phyloP scores from a whole-genome alignment of 2,888 invertebrate genomes.

The Mimachlamys varia region DNA sequence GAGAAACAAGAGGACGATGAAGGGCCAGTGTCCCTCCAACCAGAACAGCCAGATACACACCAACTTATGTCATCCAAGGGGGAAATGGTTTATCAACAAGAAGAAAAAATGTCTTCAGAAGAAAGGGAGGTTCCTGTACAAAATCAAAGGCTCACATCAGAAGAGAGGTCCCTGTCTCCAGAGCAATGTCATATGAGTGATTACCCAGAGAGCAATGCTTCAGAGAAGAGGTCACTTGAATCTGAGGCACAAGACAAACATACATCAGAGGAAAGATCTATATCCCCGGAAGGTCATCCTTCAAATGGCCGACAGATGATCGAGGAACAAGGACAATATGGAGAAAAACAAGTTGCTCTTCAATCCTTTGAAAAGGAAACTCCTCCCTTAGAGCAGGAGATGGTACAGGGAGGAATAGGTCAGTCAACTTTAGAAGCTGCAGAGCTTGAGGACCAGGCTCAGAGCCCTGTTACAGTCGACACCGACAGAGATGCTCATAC shows the following conservation, averaged over 20 bases:
- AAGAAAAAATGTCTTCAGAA: background rate
- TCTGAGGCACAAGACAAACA: background rate
- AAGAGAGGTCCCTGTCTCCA: background rate
- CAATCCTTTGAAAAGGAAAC: background rate
- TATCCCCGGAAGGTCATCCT: constrained; percentile 42
- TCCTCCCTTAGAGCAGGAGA: background rate
- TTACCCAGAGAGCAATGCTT: background rate
- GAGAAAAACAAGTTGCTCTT: background rate
- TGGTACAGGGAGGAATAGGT: background rate
- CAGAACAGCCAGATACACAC: too few species aligned
- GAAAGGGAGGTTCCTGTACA: background rate
- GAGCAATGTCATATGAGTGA: background rate
- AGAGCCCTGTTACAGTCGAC: background rate
- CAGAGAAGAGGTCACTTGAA: background rate
- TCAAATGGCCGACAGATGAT: constrained; percentile 34
- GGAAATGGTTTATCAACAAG: background rate
- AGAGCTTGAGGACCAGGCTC: background rate
- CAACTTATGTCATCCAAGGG: too few species aligned
- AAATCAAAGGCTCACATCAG: background rate
- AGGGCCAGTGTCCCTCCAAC: too few species aligned
- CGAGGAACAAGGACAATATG: constrained; percentile 36
- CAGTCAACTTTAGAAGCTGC: background rate
- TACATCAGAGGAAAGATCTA: background rate
- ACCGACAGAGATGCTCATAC: background rate
- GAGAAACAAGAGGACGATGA: too few species aligned